A percentile compares a stretch with the other conserved stretches of the same genome.
Conservation (phyloP, 2,797 vertebrate genomes). For the Myiothlypis coronata region DNA sequence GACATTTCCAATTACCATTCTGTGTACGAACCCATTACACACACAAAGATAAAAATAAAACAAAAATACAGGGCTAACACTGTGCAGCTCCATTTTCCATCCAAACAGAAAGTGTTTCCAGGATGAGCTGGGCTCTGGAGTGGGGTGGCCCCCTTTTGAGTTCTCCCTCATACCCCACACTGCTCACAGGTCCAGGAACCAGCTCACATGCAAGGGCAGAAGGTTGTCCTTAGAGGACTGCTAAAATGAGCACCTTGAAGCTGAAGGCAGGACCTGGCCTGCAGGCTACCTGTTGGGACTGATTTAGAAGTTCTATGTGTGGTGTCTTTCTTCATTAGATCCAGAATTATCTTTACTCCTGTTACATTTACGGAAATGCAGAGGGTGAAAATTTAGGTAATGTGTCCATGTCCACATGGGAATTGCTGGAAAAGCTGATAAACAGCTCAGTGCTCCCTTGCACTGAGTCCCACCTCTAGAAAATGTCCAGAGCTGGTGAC, state of each 20-base stretch:
- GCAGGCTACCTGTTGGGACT: background rate
- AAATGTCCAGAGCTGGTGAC: background rate
- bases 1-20: background rate
- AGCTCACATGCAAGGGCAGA: background rate
- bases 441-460: background rate
- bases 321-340: background rate
- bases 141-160: background rate
- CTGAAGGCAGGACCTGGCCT: background rate
- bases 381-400: background rate
- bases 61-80: background rate
- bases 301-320: background rate
- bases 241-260: background rate
- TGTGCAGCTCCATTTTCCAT: background rate
- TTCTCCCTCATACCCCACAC: no score
- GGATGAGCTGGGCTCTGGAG: background rate
- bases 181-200: background rate
- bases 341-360: background rate
- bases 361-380: background rate
- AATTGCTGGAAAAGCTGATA: background rate
- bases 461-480: background rate
- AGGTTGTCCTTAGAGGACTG: background rate
- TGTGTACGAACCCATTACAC: fast-evolving
- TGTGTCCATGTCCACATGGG: background rate
- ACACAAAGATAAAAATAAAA: background rate
- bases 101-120: background rate